Evolutionary conservation across 2,113 vertebrate species (phyloP), one percentile per base, ranked within the genome.

Genomic region (Petromus typicus): DNA sequence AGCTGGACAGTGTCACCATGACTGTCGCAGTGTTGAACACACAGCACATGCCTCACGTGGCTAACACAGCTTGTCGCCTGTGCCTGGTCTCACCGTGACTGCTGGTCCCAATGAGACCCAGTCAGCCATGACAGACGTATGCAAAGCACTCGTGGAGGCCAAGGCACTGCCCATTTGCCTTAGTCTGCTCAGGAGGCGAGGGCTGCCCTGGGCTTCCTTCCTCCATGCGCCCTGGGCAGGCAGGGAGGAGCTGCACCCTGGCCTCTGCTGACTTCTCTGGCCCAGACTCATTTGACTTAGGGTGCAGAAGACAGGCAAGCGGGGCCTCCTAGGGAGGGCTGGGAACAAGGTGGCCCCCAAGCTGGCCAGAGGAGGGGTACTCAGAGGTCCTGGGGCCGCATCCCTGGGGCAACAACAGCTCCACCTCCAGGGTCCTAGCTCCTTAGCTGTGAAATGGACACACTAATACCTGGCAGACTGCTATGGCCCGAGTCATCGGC

Each of bases 41-140:
- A 11, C 0, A 3, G 12, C 56, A 2, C 3, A 0, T 8, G 2
- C 48, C 30, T 7, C 0, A 2, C 3, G 12, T 25, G n/a, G 51
- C 82, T 3, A 0, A 48, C 64, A 11, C 25, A 27, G 48, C 86
- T 51, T 14, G 34, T 4, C n/a, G 9, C 54, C 76, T 23, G 22
- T 0, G 54, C 5, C 67, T 4, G 4, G 73, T 18, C 40, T 20
- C 76, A 30, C n/a, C 25, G 43, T 45, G 67, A 30, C 76, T n/a
- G 1, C 66, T 10, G 56, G 59, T 18, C 67, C 86, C 76, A 59
- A 32, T 37, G 78, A 7, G 3, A 63, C 17, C n/a, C n/a, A 0
- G 76, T n/a, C 30, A 90, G 56, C 76, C 63, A 0, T 25, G 71
- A 64, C 63, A 22, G 34, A 25, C 51, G 48, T 34, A 96, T 82